Evolutionary conservation across 2,888 invertebrate species (phyloP).

Genomic region (Drosophila tripunctata): DNA sequence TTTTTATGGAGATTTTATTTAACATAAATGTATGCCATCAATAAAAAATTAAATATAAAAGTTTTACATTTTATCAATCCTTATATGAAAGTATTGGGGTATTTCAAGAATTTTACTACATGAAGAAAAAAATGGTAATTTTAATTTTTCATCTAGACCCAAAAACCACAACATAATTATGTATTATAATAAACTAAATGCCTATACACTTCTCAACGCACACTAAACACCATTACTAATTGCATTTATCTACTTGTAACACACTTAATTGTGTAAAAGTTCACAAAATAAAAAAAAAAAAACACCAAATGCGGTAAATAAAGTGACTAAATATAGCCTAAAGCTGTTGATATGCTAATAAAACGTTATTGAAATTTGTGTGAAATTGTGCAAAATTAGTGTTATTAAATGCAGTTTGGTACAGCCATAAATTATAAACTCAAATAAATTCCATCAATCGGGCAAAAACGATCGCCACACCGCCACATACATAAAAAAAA

Average conservation of each 20-base stretch:
- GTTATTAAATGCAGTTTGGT: conserved; percentile 60
- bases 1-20: no score
- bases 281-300: not conserved
- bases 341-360: conserved; percentile 55
- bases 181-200: no score
- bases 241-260: not conserved
- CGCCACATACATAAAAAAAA: conserved; percentile 50
- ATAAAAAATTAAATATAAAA: no score
- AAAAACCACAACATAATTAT: no score
- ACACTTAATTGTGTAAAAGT: not conserved
- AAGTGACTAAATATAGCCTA: conserved; percentile 18
- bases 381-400: conserved; percentile 56
- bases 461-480: conserved; percentile 41
- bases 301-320: not conserved
- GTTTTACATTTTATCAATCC: no score
- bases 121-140: no score
- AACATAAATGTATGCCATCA: no score
- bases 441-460: conserved; percentile 48
- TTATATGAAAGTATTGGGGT: no score
- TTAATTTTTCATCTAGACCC: no score
- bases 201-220: not conserved
- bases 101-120: no score
- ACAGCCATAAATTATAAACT: conserved; percentile 50
- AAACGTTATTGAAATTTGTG: conserved; percentile 43
- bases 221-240: not conserved